Base-by-base conservation (phyloP, 2,888 invertebrate species). In the Chrysomela aeneicollis region DNA sequence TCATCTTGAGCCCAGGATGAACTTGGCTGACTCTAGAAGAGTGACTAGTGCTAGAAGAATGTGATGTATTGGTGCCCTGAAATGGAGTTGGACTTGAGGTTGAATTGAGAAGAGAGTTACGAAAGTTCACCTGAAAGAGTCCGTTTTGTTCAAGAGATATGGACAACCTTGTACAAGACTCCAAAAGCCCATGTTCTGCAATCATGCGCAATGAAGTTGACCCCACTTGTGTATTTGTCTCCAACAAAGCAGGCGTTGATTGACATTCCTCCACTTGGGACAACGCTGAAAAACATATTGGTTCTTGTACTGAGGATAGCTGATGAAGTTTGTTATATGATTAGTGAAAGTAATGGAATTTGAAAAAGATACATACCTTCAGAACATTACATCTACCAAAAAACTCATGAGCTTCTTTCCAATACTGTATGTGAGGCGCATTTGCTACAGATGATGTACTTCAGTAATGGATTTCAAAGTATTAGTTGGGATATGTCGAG, bases 191-290 rank as follows among this genome's bases (percentile, higher is more conserved):
- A 81, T 94, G 93, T 82, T 94, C 94, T 17, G 93, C 93, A 71
- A 94, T 94, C 83, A 93, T 92, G 73, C 93, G 93, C 69, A 93
- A 86, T 1, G 90, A 90, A 63, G 88, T 86, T 54, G 86, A 85
- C 73, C 86, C 86, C 54, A 87, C 88, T 73, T 85, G 86, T 35
- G 86, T 85, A 74, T 83, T 82, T 15, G 89, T 88, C 78, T 92
- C 92, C 77, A 91, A 87, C 77, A 94, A 83, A 57, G 94, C 92
- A 53, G 94, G 94, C 77, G 94, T 94, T 63, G 94, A 94, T 82
- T 94, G 94, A 75, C 94, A 93, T 84, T 95, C 94, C 81, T 95
- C 94, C 74, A 93, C 93, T 78, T 92, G 92, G 49, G 92, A 88
- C 86, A 92, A 86, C 66, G 89, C 91, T 90, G 83, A 19, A 79